phyloP scores from a whole-genome alignment of 92 coral and sea anemone genomes.

The Paragorgia papillata region DNA sequence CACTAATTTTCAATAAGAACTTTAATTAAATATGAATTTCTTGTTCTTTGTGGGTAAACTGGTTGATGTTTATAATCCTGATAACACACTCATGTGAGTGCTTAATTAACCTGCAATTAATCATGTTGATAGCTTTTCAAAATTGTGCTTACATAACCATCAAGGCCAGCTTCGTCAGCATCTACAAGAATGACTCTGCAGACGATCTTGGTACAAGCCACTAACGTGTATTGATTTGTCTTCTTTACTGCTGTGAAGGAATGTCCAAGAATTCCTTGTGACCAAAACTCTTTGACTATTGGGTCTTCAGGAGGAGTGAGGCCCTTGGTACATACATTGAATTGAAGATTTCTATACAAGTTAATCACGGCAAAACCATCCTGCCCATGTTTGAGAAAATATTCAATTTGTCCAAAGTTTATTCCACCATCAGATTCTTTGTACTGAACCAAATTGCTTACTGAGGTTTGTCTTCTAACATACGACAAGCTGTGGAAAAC shows the following conservation, averaged over 20 bases:
- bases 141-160: conserved; percentile 67
- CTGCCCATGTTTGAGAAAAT: conserved; percentile 49
- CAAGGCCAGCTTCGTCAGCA: conserved; percentile 45
- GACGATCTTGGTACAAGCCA: conserved; percentile 47
- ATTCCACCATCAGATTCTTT: conserved; percentile 4
- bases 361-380: conserved; percentile 58
- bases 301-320: conserved; percentile 56
- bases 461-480: conserved; percentile 52
- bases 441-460: conserved; percentile 58
- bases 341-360: conserved; percentile 29
- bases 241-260: conserved; percentile 54
- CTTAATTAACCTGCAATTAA: too few species aligned
- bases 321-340: conserved; percentile 55
- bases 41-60: too few species aligned
- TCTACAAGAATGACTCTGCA: conserved; percentile 57
- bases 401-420: conserved; percentile 62
- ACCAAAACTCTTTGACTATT: conserved; percentile 53
- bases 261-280: conserved; percentile 49
- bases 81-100: too few species aligned
- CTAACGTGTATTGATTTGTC: conserved; percentile 50
- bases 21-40: too few species aligned
- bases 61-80: too few species aligned
- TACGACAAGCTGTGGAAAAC: conserved; percentile 62
- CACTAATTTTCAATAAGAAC: too few species aligned
- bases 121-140: conserved; percentile 75